phyloP scores from a whole-genome alignment of 2,888 invertebrate genomes.

The Psococerastis gibbosa region DNA sequence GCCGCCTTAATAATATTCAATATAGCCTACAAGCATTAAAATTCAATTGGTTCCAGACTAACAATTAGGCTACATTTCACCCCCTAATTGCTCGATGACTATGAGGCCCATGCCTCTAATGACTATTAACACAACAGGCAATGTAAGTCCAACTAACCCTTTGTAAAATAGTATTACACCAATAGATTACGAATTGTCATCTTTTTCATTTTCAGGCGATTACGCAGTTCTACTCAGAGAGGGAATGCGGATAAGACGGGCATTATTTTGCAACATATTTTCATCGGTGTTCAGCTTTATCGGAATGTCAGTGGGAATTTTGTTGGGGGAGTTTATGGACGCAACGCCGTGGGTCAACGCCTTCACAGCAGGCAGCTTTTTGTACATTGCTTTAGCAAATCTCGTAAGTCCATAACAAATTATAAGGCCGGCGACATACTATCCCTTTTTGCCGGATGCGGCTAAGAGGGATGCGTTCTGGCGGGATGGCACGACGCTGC shows the following conservation, averaged over 20 bases:
- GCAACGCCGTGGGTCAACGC: constrained; percentile 62
- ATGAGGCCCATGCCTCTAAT: too few relatives aligned
- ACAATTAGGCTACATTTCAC: too few relatives aligned
- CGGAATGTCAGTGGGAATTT: constrained; percentile 54
- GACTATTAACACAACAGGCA: too few relatives aligned
- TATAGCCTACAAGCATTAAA: not conserved
- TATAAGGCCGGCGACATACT: too few relatives aligned
- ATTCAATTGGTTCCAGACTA: not conserved
- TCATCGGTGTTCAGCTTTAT: constrained; percentile 58
- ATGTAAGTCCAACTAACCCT: too few relatives aligned
- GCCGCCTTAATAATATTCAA: not conserved
- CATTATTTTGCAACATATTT: constrained; percentile 50
- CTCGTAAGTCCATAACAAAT: constrained; percentile 30
- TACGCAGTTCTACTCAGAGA: constrained; percentile 60
- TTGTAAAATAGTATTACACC: too few relatives aligned
- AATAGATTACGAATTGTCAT: too few relatives aligned
- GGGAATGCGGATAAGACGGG: constrained; percentile 50
- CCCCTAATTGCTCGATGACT: too few relatives aligned
- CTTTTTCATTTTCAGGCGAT: constrained; percentile 33
- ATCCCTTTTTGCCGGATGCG: too few relatives aligned
- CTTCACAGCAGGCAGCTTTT: constrained; percentile 58
- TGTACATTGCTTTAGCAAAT: constrained; percentile 64
- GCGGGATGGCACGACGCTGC: too few relatives aligned
- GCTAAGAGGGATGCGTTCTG: too few relatives aligned
- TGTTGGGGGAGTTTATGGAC: constrained; percentile 46